Evolutionary conservation across 2,888 invertebrate species (phyloP), one percentile per base, ranked within the genome.

Genomic region (Stenodema calcarata): DNA sequence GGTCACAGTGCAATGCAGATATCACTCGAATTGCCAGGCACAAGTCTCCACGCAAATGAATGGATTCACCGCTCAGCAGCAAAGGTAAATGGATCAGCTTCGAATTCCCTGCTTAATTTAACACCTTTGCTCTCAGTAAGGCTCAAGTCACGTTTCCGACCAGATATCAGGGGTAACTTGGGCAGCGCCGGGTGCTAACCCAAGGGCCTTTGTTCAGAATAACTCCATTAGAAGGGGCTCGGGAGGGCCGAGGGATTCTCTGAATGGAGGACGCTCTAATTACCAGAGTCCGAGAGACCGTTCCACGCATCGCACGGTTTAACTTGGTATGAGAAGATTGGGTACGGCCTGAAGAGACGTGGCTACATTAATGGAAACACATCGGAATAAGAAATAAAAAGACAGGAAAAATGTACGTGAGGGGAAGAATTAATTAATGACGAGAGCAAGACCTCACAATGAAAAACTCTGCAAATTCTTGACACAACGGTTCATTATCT

Each of bases 201-300:
- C n/a, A 12, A 54, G 69, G 82, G 82, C 41, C 69, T 82, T 82
- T 82, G 82, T 82, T 82, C 82, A 82, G 69, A 81, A 81, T 82
- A 82, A 82, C 82, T 82, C 82, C 69, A 82, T 82, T 82, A 82
- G 82, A 30, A 16, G 69, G 82, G 82, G 69, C 54, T 75, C 42
- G 30, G 35, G 28, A 27, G 80, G 54, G 35, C 6, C 54, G 1
- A 23, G 82, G 82, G 73, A 73, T 73, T 73, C 78, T 44, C 30
- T 35, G 27, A 18, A n/a, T 2, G 41, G 18, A 42, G 69, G 69
- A 69, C 69, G 62, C 69, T 16, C 82, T 82, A 82, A 82, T 82
- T 82, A 82, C 69, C 35, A 69, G 42, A 82, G 62, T 82, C 82
- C 78, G 78, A 78, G 44, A 44, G 44, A 11, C 78, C 18, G 73